A percentile compares a stretch with the other conserved stretches of the same genome.
phyloP scores from a whole-genome alignment of 2,113 vertebrate species.

The Nymphicus hollandicus region DNA sequence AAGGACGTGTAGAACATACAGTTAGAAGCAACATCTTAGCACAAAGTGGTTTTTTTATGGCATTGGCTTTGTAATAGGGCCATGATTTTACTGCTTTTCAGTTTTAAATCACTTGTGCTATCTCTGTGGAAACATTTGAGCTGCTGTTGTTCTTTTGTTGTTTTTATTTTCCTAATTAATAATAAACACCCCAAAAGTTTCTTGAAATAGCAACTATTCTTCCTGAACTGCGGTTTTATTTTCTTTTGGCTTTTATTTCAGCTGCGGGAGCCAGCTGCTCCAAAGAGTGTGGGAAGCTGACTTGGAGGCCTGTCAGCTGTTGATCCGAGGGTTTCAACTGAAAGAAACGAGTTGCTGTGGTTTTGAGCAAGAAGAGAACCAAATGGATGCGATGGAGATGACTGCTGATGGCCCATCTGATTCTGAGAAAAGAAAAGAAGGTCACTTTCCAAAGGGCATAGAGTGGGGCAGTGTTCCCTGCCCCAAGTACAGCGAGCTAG shows the following conservation, averaged over 20 bases:
- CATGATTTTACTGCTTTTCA: not conserved
- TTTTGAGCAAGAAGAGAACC: constrained; percentile 67
- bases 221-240: constrained; percentile 27
- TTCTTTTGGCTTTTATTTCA: constrained; percentile 70
- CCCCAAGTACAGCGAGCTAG: constrained; percentile 71
- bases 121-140: not conserved
- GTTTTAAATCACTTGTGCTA: not conserved
- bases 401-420: constrained; percentile 10
- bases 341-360: constrained; percentile 65
- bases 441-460: constrained; percentile 64
- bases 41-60: not conserved
- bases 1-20: fast-evolving
- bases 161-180: constrained; percentile 30
- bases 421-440: constrained; percentile 64
- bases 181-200: constrained; percentile 8
- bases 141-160: not conserved
- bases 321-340: constrained; percentile 78
- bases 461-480: constrained; percentile 62
- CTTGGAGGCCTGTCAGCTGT: constrained; percentile 85
- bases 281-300: constrained; percentile 87
- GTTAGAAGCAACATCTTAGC: not conserved
- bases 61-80: not conserved
- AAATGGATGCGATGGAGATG: constrained; percentile 12
- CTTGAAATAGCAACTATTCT: constrained; percentile 55
- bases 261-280: constrained; percentile 78